Evolutionary conservation across 1,140 invertebrate species (phyloP), one percentile per base, ranked within the genome.

Genomic region (Cherax destructor): DNA sequence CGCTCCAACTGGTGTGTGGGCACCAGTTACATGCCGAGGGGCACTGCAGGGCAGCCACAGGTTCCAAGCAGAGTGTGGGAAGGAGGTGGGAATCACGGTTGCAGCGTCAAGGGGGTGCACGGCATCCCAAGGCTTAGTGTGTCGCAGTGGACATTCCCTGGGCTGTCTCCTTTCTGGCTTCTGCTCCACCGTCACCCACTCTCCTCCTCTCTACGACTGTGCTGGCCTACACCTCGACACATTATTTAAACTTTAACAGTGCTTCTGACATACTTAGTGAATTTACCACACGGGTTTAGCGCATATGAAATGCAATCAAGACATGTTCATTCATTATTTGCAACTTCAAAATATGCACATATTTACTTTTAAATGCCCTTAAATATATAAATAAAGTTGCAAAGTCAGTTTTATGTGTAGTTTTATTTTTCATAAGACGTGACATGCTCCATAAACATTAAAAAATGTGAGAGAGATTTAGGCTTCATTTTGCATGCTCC

Each of bases 121-220:
- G 50, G 80, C 41, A 16, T 18, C 78, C 6, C 47, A 78, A 47
- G 72, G 80, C 5, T 30, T 90, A 9, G 52, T 77, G 72, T 90
- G 88, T 74, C 52, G 49, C 24, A 52, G 41, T 0, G 56, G 59
- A 13, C 72, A 47, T 1, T 83, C 88, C 0, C 49, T 90, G 7
- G 88, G 88, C 18, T 90, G 88, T 30, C 30, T 83, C 0, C 21
- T 90, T n/a, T 90, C 88, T 4, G 88, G 72, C 10, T 52, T 90
- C 49, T 90, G 88, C 21, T 84, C 88, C 10, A 77, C 88, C 1
- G 6, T 90, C 50, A 76, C 80, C 4, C 50, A 78, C 16, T 16
- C 24, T 5, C 24, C 59, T 9, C 80, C 86, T 16, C 77, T 84
- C 47, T 81, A 80, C 49, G 61, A 88, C 52, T 88, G 87, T 50